phyloP scores from a whole-genome alignment of 1,140 invertebrate species.

The Bathynomus jamesi region DNA sequence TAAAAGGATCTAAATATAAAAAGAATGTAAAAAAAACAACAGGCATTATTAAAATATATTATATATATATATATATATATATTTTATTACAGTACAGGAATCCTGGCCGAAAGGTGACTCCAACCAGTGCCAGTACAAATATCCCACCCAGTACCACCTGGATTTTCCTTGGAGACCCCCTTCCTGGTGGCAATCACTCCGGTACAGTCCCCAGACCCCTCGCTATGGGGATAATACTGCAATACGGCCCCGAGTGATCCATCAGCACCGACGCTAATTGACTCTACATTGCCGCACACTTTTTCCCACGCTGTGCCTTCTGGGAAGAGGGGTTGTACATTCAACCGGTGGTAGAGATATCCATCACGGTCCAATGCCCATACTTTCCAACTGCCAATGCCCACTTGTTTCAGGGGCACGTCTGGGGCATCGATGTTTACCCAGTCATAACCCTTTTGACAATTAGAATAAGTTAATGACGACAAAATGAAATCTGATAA shows the following conservation, averaged over 20 bases:
- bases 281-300: constrained; percentile 40
- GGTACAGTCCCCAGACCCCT: constrained; percentile 44
- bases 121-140: constrained; percentile 57
- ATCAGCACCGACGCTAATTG: constrained; percentile 56
- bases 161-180: constrained; percentile 60
- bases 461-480: too few species aligned
- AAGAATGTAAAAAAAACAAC: too few species aligned
- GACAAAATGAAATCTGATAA: too few species aligned
- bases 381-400: constrained; percentile 19
- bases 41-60: background rate
- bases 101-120: constrained; percentile 21
- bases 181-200: constrained; percentile 58
- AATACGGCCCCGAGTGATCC: constrained; percentile 61
- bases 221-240: constrained; percentile 43
- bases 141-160: constrained; percentile 66
- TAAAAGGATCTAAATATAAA: too few species aligned
- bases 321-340: constrained; percentile 44
- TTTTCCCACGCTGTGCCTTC: constrained; percentile 44
- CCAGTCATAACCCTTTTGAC: constrained; percentile 31
- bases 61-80: background rate
- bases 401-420: constrained; percentile 21
- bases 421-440: constrained; percentile 23
- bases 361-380: constrained; percentile 27
- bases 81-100: background rate
- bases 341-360: constrained; percentile 14